These are phyloP conservation scores for Ormia ochracea DNA, from an alignment of 2,888 invertebrate genomes.

Conservation along the genomic window DNA sequence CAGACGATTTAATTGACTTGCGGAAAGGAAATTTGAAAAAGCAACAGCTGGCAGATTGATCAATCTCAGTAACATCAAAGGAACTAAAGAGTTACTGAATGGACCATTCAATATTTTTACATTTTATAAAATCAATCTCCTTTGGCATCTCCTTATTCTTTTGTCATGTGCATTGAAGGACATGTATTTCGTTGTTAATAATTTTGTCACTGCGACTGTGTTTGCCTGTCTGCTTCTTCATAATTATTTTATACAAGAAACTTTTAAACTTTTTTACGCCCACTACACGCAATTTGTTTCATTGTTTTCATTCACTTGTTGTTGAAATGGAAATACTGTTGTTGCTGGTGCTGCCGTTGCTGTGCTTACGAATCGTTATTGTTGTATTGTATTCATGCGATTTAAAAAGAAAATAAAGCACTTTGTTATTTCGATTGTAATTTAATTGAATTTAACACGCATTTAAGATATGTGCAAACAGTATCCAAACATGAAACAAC, in stretches of 20 bases:
- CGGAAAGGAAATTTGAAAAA: no score
- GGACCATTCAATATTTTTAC: no score
- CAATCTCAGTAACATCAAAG: no score
- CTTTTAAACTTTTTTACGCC: neutral
- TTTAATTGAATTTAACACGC: slow-evolving; percentile 58
- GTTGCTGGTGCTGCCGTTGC: neutral
- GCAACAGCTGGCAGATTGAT: no score
- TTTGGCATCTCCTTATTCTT: no score
- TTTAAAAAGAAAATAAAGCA: slow-evolving; percentile 41
- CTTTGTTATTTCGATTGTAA: slow-evolving; percentile 55
- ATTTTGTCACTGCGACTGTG: neutral
- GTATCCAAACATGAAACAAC: slow-evolving; percentile 7
- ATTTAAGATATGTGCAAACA: no score
- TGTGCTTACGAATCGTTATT: slow-evolving; percentile 8
- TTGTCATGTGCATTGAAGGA: no score
- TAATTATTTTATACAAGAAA: slow-evolving; percentile 53
- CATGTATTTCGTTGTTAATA: neutral
- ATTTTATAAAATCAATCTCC: no score
- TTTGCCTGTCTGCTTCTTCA: slow-evolving; percentile 19
- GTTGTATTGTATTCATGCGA: neutral
- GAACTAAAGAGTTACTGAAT: no score
- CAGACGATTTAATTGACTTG: no score
- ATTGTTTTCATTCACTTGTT: slow-evolving; percentile 17
- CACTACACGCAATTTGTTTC: neutral
- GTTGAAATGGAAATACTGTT: slow-evolving; percentile 38